Evolutionary conservation across 35 echinoderm and acorn worm species (phyloP).

Genomic region (Holothuria glaberrima): DNA sequence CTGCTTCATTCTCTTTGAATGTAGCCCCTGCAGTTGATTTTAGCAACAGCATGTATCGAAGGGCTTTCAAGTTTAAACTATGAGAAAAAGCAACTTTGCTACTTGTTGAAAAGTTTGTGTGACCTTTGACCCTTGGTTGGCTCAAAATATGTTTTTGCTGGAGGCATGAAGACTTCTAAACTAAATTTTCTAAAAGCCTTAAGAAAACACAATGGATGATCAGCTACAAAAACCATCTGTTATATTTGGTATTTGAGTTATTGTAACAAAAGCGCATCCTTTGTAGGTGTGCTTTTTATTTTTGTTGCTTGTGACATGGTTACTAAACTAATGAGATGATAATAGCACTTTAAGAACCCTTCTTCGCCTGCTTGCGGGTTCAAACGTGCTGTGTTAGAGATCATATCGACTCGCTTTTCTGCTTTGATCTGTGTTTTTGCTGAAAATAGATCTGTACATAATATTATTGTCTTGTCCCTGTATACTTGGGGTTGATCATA

Average conservation of each 20-base stretch:
- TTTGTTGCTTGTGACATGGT: constrained; percentile 18
- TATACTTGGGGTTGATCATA: no score
- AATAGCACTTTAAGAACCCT: constrained; percentile 30
- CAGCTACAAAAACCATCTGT: constrained; percentile 49
- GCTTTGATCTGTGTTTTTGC: no score
- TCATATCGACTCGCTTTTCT: not conserved
- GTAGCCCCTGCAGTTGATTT: not conserved
- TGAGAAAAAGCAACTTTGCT: not conserved
- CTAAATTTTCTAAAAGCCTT: constrained; percentile 17
- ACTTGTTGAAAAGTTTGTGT: constrained; percentile 22
- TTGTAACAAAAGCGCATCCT: constrained; percentile 24
- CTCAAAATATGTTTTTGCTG: constrained; percentile 51
- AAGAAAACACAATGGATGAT: constrained; percentile 32
- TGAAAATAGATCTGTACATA: no score
- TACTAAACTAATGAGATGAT: constrained; percentile 2
- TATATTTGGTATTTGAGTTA: constrained; percentile 16
- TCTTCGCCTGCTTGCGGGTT: constrained; percentile 12
- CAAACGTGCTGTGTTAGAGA: constrained; percentile 47
- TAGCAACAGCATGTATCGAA: constrained; percentile 1
- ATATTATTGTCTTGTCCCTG: no score
- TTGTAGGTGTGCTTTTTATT: constrained; percentile 29
- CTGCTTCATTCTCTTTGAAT: not conserved
- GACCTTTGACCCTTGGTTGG: constrained; percentile 7
- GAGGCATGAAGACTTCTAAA: constrained; percentile 24
- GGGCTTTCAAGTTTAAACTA: not conserved